Percentiles rank a stretch among this genome's conserved stretches.
phyloP scores from a whole-genome alignment of 1,140 invertebrate genomes.

The Cardiocondyla obscurior region DNA sequence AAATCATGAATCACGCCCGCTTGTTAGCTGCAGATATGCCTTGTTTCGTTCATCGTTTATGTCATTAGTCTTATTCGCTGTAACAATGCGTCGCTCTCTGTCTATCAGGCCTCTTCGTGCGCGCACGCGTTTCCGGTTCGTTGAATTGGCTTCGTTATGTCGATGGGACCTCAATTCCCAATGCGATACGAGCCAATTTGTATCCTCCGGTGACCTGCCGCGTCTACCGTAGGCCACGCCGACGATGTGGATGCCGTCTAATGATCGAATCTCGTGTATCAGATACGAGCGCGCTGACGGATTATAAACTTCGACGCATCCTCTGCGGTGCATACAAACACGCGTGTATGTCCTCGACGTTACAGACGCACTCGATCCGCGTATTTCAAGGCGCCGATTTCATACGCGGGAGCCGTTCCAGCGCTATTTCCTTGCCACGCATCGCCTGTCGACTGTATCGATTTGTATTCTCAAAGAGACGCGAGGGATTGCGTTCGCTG shows the following conservation, averaged over 20 bases:
- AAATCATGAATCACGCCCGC: not conserved
- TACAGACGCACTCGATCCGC: not conserved
- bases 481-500: not conserved
- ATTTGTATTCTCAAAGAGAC: constrained; percentile 23
- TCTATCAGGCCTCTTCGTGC: constrained; percentile 14
- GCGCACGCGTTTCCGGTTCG: constrained; percentile 5
- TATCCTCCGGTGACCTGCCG: constrained; percentile 50
- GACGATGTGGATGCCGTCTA: constrained; percentile 50
- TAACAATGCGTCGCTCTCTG: constrained; percentile 26
- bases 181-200: constrained; percentile 70
- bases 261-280: constrained; percentile 62
- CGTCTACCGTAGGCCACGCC: not conserved
- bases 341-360: not conserved
- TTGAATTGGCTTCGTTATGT: constrained; percentile 71
- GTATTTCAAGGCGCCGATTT: not conserved
- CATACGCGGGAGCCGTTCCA: constrained; percentile 1
- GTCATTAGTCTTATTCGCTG: constrained; percentile 38
- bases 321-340: not conserved
- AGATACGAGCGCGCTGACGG: not conserved
- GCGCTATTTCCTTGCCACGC: constrained; percentile 2
- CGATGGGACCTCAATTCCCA: constrained; percentile 66
- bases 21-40: not conserved
- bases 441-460: not conserved
- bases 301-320: constrained; percentile 55
- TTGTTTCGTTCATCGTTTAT: constrained; percentile 38